These are phyloP conservation scores for Holocentrus rufus DNA, from an alignment of 2,797 vertebrate genomes.

Conservation along the genomic window DNA sequence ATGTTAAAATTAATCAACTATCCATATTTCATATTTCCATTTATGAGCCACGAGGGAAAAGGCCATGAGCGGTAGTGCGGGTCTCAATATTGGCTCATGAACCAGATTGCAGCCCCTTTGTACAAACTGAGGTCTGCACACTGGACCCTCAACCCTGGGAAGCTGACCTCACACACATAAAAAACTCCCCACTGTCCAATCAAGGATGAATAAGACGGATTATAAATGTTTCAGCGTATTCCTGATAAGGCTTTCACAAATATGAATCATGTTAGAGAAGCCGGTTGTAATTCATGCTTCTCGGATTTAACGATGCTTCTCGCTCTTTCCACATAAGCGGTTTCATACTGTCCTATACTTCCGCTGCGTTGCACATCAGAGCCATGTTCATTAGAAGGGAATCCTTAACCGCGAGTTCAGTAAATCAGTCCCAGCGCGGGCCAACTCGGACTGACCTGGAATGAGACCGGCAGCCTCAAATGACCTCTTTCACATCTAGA, in stretches of 20 bases:
- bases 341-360: background rate
- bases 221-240: slow-evolving; percentile 21
- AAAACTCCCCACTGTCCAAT: slow-evolving; percentile 58
- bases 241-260: slow-evolving; percentile 14
- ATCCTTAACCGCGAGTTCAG: slow-evolving; percentile 22
- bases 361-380: slow-evolving; percentile 37
- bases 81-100: slow-evolving; percentile 52
- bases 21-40: slow-evolving; percentile 39
- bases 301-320: background rate
- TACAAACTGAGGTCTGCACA: slow-evolving; percentile 51
- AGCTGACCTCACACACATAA: slow-evolving; percentile 74
- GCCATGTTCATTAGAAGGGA: slow-evolving; percentile 32
- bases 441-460: slow-evolving; percentile 1
- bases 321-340: background rate
- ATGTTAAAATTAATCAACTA: slow-evolving; percentile 43
- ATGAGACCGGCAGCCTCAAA: slow-evolving; percentile 1
- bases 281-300: slow-evolving; percentile 8
- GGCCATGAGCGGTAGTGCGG: slow-evolving; percentile 30
- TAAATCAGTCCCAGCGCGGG: no score
- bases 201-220: slow-evolving; percentile 40
- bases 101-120: slow-evolving; percentile 44
- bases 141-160: slow-evolving; percentile 74
- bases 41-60: slow-evolving; percentile 56
- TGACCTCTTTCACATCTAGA: background rate
- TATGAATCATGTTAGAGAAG: slow-evolving; percentile 3